These are phyloP conservation scores for Boleophthalmus pectinirostris DNA, from an alignment of 2,113 vertebrate genomes.

Conservation along the genomic window DNA sequence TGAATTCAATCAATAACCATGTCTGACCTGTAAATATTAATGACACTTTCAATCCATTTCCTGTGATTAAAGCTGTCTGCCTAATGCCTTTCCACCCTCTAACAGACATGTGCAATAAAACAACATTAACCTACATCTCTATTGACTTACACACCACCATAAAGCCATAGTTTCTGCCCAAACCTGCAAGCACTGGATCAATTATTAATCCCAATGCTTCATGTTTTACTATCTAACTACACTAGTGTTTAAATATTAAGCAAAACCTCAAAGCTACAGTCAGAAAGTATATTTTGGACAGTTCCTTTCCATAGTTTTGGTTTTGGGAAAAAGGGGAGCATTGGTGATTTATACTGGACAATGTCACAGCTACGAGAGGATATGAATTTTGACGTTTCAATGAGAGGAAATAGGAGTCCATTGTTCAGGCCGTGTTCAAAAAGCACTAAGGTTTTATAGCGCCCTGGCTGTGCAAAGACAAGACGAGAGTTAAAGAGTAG, in stretches of 20 bases:
- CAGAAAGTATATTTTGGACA: slow-evolving; percentile 27
- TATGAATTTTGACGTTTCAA: slow-evolving; percentile 11
- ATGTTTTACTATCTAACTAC: slow-evolving; percentile 20
- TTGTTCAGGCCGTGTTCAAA: slow-evolving; percentile 7
- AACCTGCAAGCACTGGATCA: slow-evolving; percentile 28
- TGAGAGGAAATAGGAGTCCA: not conserved
- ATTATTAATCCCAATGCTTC: slow-evolving; percentile 43
- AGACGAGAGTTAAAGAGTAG: slow-evolving; percentile 22
- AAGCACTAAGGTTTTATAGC: slow-evolving; percentile 21
- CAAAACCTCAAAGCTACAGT: slow-evolving; percentile 12
- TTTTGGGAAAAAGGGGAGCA: slow-evolving; percentile 9
- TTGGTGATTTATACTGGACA: slow-evolving; percentile 9
- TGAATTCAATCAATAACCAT: not conserved
- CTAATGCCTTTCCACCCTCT: not conserved
- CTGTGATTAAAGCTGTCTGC: not conserved
- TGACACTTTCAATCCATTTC: not conserved
- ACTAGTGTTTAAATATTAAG: slow-evolving; percentile 54
- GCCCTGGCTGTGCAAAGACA: slow-evolving; percentile 17
- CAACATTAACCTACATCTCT: slow-evolving; percentile 31
- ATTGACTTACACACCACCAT: slow-evolving; percentile 40
- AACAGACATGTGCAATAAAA: slow-evolving; percentile 36
- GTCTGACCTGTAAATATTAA: slow-evolving; percentile 3
- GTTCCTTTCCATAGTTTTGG: slow-evolving; percentile 32
- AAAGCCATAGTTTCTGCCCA: slow-evolving; percentile 23
- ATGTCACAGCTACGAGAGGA: slow-evolving; percentile 1